phyloP scores from a whole-genome alignment of 2,888 invertebrate species.

The Dasysyrphus tricinctus region DNA sequence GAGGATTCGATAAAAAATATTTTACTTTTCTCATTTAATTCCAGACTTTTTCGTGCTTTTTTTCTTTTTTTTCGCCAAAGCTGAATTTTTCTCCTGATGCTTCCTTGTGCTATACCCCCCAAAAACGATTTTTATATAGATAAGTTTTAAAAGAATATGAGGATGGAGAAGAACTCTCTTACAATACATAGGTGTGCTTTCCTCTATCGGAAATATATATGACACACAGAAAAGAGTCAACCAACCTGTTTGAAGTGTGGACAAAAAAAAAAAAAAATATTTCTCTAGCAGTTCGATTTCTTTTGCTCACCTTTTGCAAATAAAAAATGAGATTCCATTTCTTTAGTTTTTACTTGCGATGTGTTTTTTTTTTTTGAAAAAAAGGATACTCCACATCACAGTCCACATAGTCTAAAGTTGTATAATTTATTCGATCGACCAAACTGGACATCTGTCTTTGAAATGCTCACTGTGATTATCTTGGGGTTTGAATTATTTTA shows the following conservation, averaged over 20 bases:
- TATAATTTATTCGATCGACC: constrained; percentile 75
- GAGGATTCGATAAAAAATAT: constrained; percentile 53
- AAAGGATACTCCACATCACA: constrained; percentile 36
- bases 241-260: constrained; percentile 47
- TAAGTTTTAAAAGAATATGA: constrained; percentile 27
- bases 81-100: constrained; percentile 54
- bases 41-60: constrained; percentile 36
- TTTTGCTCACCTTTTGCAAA: constrained; percentile 48
- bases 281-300: constrained; percentile 41
- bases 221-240: constrained; percentile 33
- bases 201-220: constrained; percentile 11
- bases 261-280: constrained; percentile 11
- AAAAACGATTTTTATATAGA: neutral
- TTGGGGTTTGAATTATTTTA: constrained; percentile 74
- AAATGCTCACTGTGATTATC: constrained; percentile 72
- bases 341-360: constrained; percentile 44
- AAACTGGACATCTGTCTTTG: constrained; percentile 74
- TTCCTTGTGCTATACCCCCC: too few species aligned
- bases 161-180: constrained; percentile 19
- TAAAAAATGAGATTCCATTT: constrained; percentile 64
- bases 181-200: constrained; percentile 27
- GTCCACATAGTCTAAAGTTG: constrained; percentile 45
- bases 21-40: constrained; percentile 33
- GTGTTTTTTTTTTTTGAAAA: constrained; percentile 26
- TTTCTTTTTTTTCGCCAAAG: constrained; percentile 4